These are phyloP conservation scores for Beris morrisii DNA, from an alignment of 2,888 invertebrate genomes.

Conservation along the genomic window DNA sequence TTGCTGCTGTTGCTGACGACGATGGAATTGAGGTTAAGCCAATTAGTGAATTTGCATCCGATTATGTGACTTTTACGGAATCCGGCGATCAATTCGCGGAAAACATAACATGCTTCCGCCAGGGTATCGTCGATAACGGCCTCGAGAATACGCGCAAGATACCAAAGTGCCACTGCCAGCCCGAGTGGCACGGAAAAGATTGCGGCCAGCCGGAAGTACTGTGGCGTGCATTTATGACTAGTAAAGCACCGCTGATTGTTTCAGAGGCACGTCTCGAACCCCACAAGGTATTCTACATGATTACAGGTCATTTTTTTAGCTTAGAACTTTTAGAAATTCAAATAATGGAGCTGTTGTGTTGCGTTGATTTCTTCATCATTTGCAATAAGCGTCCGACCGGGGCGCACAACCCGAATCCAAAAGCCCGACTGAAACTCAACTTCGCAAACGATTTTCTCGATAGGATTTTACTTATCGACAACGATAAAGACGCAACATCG, in stretches of 20 bases:
- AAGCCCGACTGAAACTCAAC: slow-evolving; percentile 34
- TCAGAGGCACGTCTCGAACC: slow-evolving; percentile 49
- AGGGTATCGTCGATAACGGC: slow-evolving; percentile 30
- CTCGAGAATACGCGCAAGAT: slow-evolving; percentile 11
- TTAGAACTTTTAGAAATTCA: slow-evolving; percentile 63
- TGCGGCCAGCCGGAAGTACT: slow-evolving; percentile 69
- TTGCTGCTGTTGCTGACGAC: neutral
- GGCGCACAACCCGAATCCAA: neutral
- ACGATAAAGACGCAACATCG: neutral
- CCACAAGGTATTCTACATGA: slow-evolving; percentile 61
- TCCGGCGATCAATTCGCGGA: slow-evolving; percentile 30
- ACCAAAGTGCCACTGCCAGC: slow-evolving; percentile 59
- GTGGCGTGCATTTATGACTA: slow-evolving; percentile 66
- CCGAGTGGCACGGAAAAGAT: slow-evolving; percentile 67
- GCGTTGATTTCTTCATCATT: slow-evolving; percentile 68
- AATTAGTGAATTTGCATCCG: slow-evolving; percentile 33
- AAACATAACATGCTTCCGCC: slow-evolving; percentile 36
- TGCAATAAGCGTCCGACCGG: slow-evolving; percentile 46
- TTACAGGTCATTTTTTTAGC: slow-evolving; percentile 59
- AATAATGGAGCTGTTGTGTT: slow-evolving; percentile 62
- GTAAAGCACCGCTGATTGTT: slow-evolving; percentile 50
- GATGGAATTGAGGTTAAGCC: slow-evolving; percentile 33
- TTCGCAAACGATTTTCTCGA: slow-evolving; percentile 33
- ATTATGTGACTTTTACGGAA: slow-evolving; percentile 35
- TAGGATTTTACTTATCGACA: slow-evolving; percentile 32